A percentile compares a stretch with the other conserved stretches of the same genome.
Conservation (phyloP, 2,888 invertebrate species). For the Biston betularia region DNA sequence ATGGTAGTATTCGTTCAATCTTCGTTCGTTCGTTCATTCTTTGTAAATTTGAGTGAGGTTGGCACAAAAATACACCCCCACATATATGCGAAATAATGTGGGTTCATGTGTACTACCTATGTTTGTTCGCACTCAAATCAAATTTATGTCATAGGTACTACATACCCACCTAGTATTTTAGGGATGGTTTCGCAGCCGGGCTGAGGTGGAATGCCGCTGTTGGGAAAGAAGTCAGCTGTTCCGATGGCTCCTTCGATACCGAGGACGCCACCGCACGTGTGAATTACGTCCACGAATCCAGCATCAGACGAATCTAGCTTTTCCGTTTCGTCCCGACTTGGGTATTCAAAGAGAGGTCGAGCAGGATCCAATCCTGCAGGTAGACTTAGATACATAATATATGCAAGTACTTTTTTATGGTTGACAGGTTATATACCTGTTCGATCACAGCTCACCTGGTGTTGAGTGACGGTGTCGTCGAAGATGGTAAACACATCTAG, state of each 20-base stretch:
- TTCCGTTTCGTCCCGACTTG: slow-evolving; percentile 78
- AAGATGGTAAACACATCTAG: too few relatives aligned
- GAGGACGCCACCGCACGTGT: slow-evolving; percentile 89
- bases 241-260: slow-evolving; percentile 88
- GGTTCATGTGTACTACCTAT: too few relatives aligned
- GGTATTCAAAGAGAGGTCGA: slow-evolving; percentile 88
- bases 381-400: background rate
- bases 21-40: too few relatives aligned
- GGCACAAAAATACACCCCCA: too few relatives aligned
- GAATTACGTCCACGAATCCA: slow-evolving; percentile 87
- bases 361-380: slow-evolving; percentile 89
- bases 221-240: slow-evolving; percentile 89
- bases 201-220: slow-evolving; percentile 88
- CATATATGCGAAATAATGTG: too few relatives aligned
- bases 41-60: too few relatives aligned
- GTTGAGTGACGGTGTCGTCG: too few relatives aligned
- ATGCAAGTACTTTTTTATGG: background rate
- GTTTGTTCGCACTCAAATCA: too few relatives aligned
- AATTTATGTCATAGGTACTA: too few relatives aligned
- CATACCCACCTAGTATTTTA: slow-evolving; percentile 55
- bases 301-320: slow-evolving; percentile 87
- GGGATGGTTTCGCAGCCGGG: slow-evolving; percentile 87
- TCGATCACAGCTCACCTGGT: too few relatives aligned
- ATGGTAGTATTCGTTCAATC: too few relatives aligned
- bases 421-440: too few relatives aligned